A percentile compares a stretch with the other conserved stretches of the same genome.
Conservation (phyloP, 1,140 invertebrate species). For the Paraescarpia echinospica region DNA sequence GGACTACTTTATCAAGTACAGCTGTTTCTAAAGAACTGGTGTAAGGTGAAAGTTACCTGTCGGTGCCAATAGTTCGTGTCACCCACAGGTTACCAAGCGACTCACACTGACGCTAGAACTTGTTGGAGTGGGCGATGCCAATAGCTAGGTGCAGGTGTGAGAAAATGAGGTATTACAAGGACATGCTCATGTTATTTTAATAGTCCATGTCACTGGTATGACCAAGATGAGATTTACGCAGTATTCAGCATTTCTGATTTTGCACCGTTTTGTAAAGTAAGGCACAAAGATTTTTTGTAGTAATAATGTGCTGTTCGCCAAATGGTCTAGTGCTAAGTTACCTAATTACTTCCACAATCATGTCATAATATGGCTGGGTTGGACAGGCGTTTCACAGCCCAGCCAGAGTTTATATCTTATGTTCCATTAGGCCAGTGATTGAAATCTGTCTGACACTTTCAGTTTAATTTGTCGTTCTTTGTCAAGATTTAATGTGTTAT, state of each 20-base stretch:
- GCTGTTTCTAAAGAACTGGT: background rate
- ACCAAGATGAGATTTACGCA: background rate
- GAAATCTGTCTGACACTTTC: background rate
- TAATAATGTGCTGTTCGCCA: background rate
- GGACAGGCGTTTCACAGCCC: background rate
- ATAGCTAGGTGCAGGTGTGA: background rate
- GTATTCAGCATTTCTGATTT: background rate
- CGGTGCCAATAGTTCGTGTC: too few relatives aligned
- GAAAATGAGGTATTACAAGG: background rate
- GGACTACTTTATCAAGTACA: background rate
- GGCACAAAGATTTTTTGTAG: background rate
- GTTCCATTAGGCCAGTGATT: background rate
- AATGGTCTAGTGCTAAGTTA: background rate
- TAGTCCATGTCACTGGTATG: background rate
- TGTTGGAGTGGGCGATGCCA: too few relatives aligned
- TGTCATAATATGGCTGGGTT: background rate
- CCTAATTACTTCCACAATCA: background rate
- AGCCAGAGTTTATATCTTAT: background rate
- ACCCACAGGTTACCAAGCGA: background rate
- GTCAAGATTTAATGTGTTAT: background rate
- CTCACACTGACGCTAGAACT: background rate
- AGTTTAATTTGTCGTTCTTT: background rate
- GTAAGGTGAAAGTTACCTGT: too few relatives aligned
- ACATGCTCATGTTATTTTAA: background rate
- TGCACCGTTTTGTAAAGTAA: background rate